A percentile compares a stretch with the other conserved stretches of the same genome.
Conservation (phyloP, 2,113 vertebrate genomes). For the Spea multiplicata region DNA sequence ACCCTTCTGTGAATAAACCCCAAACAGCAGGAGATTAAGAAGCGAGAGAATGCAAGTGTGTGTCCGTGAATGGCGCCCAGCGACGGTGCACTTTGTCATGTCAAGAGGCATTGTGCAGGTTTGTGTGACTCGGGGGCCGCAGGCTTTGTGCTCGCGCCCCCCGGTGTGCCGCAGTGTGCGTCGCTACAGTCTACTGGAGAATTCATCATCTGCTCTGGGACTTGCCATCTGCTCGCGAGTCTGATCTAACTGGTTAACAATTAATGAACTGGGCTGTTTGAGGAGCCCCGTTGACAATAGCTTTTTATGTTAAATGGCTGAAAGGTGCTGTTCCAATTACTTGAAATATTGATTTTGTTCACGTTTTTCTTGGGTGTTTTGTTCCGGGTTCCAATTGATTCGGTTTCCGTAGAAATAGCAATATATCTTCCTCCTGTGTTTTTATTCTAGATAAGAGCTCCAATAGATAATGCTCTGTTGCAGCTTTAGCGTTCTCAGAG, state of each 20-base stretch:
- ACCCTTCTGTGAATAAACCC: too few species aligned
- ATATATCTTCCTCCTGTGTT: too few species aligned
- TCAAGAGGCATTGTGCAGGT: slow-evolving; percentile 35
- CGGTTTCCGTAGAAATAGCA: too few species aligned
- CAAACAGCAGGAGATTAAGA: slow-evolving; percentile 27
- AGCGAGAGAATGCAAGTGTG: slow-evolving; percentile 4
- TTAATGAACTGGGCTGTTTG: slow-evolving; percentile 37
- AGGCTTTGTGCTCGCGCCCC: slow-evolving; percentile 30
- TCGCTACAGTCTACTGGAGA: slow-evolving; percentile 7
- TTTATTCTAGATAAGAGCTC: too few species aligned
- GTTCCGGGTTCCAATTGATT: neutral
- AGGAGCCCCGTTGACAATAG: slow-evolving; percentile 32
- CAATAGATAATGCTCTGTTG: too few species aligned
- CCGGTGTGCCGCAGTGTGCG: slow-evolving; percentile 14
- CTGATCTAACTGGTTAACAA: slow-evolving; percentile 47
- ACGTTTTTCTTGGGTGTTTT: neutral
- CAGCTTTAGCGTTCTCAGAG: too few species aligned
- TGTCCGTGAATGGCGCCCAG: slow-evolving; percentile 2
- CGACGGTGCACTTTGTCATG: slow-evolving; percentile 17
- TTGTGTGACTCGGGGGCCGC: slow-evolving; percentile 22
- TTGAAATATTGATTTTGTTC: slow-evolving; percentile 36
- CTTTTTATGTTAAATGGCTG: slow-evolving; percentile 42
- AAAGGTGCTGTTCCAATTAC: slow-evolving; percentile 42
- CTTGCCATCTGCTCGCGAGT: slow-evolving; percentile 40
- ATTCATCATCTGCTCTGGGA: slow-evolving; percentile 38